Evolutionary conservation across 2,113 vertebrate genomes (phyloP).

Genomic region (Mobula hypostoma): DNA sequence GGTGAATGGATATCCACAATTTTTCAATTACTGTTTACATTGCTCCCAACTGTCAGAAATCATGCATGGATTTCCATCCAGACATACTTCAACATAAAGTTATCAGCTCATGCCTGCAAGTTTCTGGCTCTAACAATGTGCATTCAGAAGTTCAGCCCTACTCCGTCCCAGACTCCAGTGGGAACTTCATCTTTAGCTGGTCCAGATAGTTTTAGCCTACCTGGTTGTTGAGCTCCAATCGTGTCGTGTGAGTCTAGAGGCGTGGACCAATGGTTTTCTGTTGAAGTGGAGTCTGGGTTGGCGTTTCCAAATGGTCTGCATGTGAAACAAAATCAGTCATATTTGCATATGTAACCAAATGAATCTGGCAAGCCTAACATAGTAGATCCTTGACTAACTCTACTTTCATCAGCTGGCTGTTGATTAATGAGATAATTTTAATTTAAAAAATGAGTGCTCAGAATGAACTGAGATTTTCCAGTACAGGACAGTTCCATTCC

Average conservation of each 20-base stretch:
- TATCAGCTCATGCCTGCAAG: neutral
- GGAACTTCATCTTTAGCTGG: neutral
- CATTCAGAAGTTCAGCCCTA: neutral
- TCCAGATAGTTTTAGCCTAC: neutral
- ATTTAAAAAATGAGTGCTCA: neutral
- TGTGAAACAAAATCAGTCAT: neutral
- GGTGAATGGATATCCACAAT: neutral
- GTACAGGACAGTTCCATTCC: neutral
- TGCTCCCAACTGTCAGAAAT: neutral
- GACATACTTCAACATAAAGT: neutral
- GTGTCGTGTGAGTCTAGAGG: neutral
- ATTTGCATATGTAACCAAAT: too few species aligned
- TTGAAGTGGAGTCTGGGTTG: neutral
- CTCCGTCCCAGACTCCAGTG: neutral
- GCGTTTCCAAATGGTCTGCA: neutral
- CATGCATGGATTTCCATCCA: neutral
- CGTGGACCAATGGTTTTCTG: constrained; percentile 1
- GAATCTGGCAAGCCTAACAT: neutral
- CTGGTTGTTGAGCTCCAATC: neutral
- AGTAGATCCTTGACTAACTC: neutral
- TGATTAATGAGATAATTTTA: neutral
- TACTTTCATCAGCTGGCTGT: neutral
- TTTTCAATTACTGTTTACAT: neutral
- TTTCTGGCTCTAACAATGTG: neutral
- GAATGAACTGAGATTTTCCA: neutral